A percentile compares a stretch with the other conserved stretches of the same genome.
phyloP scores from a whole-genome alignment of 2,797 vertebrate genomes.

The Betta splendens region DNA sequence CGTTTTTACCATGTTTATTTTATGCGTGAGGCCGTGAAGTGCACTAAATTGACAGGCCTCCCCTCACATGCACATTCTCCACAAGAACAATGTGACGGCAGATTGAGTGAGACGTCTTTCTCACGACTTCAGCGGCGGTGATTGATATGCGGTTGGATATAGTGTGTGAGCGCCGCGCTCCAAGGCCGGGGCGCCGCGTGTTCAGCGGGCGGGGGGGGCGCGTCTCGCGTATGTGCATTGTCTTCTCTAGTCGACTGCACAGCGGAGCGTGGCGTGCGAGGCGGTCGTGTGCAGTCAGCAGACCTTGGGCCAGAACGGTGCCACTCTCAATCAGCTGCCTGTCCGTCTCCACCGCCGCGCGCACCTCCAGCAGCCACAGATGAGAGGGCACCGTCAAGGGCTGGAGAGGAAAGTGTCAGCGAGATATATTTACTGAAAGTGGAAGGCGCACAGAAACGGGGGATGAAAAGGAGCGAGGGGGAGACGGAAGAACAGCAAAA shows the following conservation, averaged over 20 bases:
- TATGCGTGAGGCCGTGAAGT: slow-evolving; percentile 47
- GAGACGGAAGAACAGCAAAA: slow-evolving; percentile 11
- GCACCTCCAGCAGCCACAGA: slow-evolving; percentile 65
- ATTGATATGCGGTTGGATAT: slow-evolving; percentile 66
- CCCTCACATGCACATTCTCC: slow-evolving; percentile 57
- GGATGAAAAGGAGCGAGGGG: neutral
- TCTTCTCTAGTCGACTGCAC: slow-evolving; percentile 68
- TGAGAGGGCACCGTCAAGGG: slow-evolving; percentile 59
- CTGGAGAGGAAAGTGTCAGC: slow-evolving; percentile 58
- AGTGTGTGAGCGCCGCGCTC: slow-evolving; percentile 22
- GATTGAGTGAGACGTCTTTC: slow-evolving; percentile 69
- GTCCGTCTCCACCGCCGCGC: slow-evolving; percentile 65
- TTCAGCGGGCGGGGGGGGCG: too few relatives aligned
- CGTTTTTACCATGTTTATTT: slow-evolving; percentile 55
- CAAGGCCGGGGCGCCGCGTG: too few relatives aligned
- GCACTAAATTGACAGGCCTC: slow-evolving; percentile 62
- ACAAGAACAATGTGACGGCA: slow-evolving; percentile 58
- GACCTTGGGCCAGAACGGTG: slow-evolving; percentile 75
- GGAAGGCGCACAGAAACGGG: slow-evolving; percentile 34
- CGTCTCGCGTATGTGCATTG: slow-evolving; percentile 70
- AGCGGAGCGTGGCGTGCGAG: slow-evolving; percentile 59
- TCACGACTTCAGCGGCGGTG: slow-evolving; percentile 58
- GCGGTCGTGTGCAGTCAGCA: slow-evolving; percentile 81
- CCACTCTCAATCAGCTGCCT: slow-evolving; percentile 80
- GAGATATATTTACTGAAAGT: slow-evolving; percentile 63